Evolutionary conservation across 2,797 vertebrate species (phyloP).

Genomic region (Pantherophis vulpinus): DNA sequence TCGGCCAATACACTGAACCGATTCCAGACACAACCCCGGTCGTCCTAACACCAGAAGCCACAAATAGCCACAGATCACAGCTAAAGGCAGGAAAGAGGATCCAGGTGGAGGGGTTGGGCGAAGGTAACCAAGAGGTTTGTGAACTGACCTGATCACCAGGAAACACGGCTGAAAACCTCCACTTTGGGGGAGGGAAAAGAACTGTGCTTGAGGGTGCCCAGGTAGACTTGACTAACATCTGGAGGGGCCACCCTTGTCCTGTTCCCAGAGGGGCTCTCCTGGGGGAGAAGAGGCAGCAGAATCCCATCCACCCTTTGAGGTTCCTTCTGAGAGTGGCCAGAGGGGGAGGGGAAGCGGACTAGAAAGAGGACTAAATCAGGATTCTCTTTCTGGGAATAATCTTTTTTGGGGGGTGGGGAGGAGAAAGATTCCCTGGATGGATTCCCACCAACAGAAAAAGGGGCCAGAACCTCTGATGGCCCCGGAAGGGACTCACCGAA

Average conservation of each 20-base stretch:
- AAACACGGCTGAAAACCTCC: neutral
- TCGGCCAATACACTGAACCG: too few relatives aligned
- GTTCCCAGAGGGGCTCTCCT: neutral
- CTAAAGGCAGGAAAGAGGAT: neutral
- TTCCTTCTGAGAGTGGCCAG: neutral
- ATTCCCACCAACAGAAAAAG: neutral
- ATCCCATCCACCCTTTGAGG: neutral
- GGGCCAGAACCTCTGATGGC: neutral
- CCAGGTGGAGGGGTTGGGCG: too few relatives aligned
- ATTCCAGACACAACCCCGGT: fast-evolving
- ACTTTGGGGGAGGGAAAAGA: neutral
- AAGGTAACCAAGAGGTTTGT: neutral
- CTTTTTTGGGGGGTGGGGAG: neutral
- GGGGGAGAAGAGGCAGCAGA: neutral
- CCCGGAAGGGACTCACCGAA: neutral
- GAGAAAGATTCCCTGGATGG: neutral
- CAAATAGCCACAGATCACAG: fast-evolving
- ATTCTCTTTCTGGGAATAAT: neutral
- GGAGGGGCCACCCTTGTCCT: too few relatives aligned
- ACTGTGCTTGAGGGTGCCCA: neutral
- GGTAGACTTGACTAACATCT: neutral
- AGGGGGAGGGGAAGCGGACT: neutral
- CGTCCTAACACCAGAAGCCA: too few relatives aligned
- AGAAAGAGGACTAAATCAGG: neutral
- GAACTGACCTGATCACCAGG: fast-evolving